Evolutionary conservation across 2,797 vertebrate genomes (phyloP), one percentile per base, ranked within the genome.

Genomic region (Smutsia temminckii): DNA sequence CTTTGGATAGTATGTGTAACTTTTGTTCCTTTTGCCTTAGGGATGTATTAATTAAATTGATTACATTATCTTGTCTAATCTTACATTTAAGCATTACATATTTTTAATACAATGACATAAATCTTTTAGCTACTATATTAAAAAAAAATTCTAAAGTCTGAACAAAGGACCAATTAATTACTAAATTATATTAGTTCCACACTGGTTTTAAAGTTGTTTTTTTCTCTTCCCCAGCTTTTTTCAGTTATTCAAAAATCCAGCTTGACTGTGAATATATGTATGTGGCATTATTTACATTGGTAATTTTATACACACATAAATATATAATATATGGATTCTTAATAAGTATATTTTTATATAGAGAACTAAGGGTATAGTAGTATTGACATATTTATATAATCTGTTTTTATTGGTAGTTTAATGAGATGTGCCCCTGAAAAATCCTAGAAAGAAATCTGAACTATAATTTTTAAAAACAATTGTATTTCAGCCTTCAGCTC

Each of bases 401-500:
- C 3, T 72, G 14, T 77, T 59, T 68, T n/a, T 40, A 37, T 59
- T 63, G 32, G 34, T 64, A 75, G 29, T 88, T 51, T 64, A 20
- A 18, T 93, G 42, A 94, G 61, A 29, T 53, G 25, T 25, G 25
- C 9, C 49, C 20, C 27, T 57, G 71, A 72, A 84, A 64, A 40
- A 40, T 61, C 20, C 25, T 16, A 57, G 29, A 63, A 40, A 34
- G n/a, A 85, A 10, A 55, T 37, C n/a, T 68, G 61, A 95, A 61
- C n/a, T 94, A 5, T 72, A 8, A 2, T 78, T 72, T 71, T 49
- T 57, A 11, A 89, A 72, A 57, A 92, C 72, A 74, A 49, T 86
- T 87, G 0, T 89, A 0, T 97, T 95, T 71, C 97, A 99, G 99
- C 98, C 99, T 99, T 95, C 99, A 99, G 95, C 97, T 99, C 90